A percentile compares a stretch with the other conserved stretches of the same genome.
phyloP scores from a whole-genome alignment of 2,797 vertebrate genomes.

The Myoxocephalus aenaeus region DNA sequence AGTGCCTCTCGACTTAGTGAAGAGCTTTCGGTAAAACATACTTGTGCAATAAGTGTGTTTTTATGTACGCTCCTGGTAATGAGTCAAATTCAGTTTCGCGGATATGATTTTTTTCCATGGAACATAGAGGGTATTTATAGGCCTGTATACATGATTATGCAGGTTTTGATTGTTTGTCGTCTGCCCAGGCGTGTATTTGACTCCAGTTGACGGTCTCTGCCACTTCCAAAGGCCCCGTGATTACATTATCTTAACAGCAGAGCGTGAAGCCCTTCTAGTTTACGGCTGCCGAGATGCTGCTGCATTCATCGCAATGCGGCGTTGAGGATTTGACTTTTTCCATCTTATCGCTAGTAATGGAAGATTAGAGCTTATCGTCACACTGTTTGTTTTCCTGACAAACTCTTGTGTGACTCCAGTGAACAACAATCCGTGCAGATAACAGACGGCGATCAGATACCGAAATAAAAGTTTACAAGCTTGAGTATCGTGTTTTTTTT shows the following conservation, averaged over 20 bases:
- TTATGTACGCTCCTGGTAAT: neutral
- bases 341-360: conserved; percentile 28
- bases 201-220: neutral
- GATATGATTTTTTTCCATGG: neutral
- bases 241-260: conserved; percentile 31
- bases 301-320: conserved; percentile 17
- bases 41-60: conserved; percentile 12
- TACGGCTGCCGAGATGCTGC: conserved; percentile 11
- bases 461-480: conserved; percentile 28
- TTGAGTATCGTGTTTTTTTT: neutral
- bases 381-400: conserved; percentile 31
- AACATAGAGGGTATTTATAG: neutral
- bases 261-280: conserved; percentile 23
- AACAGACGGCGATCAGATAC: conserved; percentile 22
- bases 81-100: conserved; percentile 16
- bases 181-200: neutral
- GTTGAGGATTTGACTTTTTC: conserved; percentile 32
- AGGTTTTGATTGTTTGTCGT: conserved; percentile 11
- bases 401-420: conserved; percentile 6
- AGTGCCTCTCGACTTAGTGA: conserved; percentile 27
- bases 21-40: conserved; percentile 33
- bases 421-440: conserved; percentile 11
- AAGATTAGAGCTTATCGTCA: conserved; percentile 42
- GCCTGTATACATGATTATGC: neutral
- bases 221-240: conserved; percentile 15